Conservation (phyloP, 2,113 vertebrate genomes). For the Malurus melanocephalus region DNA sequence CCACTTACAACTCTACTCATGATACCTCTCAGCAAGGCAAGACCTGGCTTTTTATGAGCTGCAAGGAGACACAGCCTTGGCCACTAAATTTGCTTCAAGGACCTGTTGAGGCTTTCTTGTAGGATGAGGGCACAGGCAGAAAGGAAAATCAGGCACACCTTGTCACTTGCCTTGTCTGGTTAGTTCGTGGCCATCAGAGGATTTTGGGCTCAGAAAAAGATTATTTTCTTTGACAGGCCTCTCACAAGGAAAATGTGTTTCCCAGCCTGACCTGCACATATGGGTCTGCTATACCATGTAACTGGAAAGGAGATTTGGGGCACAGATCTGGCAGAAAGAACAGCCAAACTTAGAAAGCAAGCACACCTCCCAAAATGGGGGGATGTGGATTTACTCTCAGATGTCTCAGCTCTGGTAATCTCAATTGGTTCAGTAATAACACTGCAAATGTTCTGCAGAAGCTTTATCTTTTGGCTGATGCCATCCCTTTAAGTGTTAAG, state of each 20-base stretch:
- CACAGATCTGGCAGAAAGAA: not conserved
- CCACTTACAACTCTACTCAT: rapidly evolving
- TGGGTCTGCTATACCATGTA: not conserved
- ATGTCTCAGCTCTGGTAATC: not conserved
- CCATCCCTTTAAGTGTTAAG: not conserved
- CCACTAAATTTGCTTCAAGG: rapidly evolving
- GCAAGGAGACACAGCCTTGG: not conserved
- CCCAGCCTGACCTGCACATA: not conserved
- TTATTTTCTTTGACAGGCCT: not conserved
- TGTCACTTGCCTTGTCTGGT: not conserved
- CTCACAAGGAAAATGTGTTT: not conserved
- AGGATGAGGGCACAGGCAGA: not conserved
- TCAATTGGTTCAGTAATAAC: not conserved
- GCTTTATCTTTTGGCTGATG: not conserved
- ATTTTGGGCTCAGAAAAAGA: not conserved
- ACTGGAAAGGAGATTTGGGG: not conserved
- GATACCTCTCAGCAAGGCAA: not conserved
- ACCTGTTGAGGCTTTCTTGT: not conserved
- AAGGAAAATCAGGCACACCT: not conserved
- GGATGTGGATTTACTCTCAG: not conserved
- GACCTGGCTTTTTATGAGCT: not conserved
- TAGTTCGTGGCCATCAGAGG: not conserved
- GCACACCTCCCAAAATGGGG: not conserved
- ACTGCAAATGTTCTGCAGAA: not conserved
- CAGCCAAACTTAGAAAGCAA: not conserved